Evolutionary conservation across 2,797 vertebrate genomes (phyloP).

Genomic region (Hydrocynus forskahlii): DNA sequence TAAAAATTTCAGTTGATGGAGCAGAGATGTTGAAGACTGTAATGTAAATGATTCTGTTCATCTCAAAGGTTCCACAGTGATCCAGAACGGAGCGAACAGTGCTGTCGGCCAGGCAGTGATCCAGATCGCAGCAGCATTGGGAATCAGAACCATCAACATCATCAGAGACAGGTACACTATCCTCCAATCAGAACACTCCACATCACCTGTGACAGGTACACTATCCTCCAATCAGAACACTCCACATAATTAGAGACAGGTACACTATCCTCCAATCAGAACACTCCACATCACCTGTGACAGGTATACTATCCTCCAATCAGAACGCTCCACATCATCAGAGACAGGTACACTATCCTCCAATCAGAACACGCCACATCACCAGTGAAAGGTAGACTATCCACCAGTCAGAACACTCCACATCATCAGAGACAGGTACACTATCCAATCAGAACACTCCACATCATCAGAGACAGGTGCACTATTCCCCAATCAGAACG

Average conservation of each 20-base stretch:
- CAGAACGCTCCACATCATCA: neutral
- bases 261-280: neutral
- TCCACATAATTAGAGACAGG: neutral
- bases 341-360: neutral
- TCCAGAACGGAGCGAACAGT: conserved; percentile 69
- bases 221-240: neutral
- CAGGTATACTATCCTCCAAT: neutral
- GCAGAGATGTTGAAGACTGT: too few species aligned
- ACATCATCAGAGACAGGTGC: neutral
- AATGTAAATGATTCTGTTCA: neutral
- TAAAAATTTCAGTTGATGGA: too few species aligned
- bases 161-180: conserved; percentile 57
- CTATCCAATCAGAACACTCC: neutral
- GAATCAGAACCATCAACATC: conserved; percentile 65
- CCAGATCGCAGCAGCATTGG: conserved; percentile 63
- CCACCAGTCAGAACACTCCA: neutral
- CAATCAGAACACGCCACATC: conserved; percentile 1
- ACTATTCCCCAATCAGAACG: conserved; percentile 48
- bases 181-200: neutral
- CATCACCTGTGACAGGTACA: neutral
- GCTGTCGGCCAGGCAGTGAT: conserved; percentile 68
- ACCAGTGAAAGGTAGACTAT: neutral
- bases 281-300: neutral
- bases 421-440: neutral
- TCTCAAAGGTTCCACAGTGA: conserved; percentile 61